Percentiles rank a stretch among this genome's conserved stretches.
Evolutionary conservation across 2,113 vertebrate species (phyloP).

Genomic region (Cariama cristata): DNA sequence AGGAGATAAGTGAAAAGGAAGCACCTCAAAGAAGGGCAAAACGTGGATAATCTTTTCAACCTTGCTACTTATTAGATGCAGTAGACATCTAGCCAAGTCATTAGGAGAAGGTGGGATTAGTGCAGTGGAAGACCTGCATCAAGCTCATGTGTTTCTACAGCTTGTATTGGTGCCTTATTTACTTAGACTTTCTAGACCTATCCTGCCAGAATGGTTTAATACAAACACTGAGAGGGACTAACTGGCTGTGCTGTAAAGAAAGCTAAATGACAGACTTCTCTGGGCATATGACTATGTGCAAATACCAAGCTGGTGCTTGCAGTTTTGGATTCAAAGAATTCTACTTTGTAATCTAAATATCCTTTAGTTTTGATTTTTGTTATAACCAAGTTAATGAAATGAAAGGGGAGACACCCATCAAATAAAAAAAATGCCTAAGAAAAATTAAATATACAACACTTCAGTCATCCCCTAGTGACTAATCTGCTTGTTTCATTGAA

Average conservation of each 20-base stretch:
- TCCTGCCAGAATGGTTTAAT: neutral
- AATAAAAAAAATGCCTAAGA: neutral
- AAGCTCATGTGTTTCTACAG: neutral
- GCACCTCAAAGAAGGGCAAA: neutral
- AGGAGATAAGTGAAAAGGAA: neutral
- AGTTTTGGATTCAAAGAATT: neutral
- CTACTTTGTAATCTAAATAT: neutral
- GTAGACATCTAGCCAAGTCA: neutral
- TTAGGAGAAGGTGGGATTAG: neutral
- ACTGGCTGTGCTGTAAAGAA: neutral
- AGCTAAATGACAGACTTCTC: neutral
- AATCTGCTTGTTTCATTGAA: slow-evolving; percentile 16
- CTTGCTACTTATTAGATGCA: neutral
- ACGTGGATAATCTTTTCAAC: neutral
- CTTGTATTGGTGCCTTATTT: neutral
- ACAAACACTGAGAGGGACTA: neutral
- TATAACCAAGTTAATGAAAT: neutral
- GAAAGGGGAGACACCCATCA: neutral
- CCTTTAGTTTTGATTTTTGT: neutral
- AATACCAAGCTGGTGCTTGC: neutral
- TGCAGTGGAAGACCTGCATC: neutral
- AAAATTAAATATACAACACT: neutral
- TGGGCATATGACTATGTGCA: neutral
- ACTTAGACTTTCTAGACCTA: neutral
- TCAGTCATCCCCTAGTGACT: neutral